These are phyloP conservation scores for Actenoides lindsayi DNA, from an alignment of 2,113 vertebrate genomes.

Conservation along the genomic window DNA sequence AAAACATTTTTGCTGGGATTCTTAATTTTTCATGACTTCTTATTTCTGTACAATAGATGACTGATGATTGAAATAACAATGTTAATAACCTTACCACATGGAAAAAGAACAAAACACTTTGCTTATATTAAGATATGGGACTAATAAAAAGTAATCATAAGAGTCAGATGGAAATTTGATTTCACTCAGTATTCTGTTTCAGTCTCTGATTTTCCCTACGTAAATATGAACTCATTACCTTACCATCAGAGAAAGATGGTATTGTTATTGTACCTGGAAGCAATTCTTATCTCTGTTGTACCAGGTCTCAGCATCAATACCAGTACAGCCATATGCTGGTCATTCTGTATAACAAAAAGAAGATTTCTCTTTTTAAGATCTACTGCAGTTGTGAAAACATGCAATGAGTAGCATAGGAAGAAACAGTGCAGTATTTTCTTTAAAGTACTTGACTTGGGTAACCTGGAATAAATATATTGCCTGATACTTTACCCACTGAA, in stretches of 20 bases:
- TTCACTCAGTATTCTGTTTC: neutral
- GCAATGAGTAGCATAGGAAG: neutral
- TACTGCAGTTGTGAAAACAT: constrained; percentile 52
- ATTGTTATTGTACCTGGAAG: constrained; percentile 52
- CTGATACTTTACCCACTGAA: neutral
- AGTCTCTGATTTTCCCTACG: constrained; percentile 6
- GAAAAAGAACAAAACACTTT: neutral
- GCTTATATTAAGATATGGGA: neutral
- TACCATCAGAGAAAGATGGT: neutral
- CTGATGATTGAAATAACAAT: neutral
- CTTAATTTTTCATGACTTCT: neutral
- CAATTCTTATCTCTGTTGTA: constrained; percentile 36
- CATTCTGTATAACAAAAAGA: neutral
- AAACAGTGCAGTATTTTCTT: neutral
- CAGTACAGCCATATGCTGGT: neutral
- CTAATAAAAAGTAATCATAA: neutral
- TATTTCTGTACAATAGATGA: neutral
- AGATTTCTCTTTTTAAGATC: neutral
- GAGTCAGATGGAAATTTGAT: neutral
- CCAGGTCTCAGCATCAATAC: neutral
- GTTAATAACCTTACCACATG: neutral
- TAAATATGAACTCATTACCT: constrained; percentile 45
- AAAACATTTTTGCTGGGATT: neutral
- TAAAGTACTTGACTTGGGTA: neutral
- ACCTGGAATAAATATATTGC: neutral